phyloP scores from a whole-genome alignment of 2,888 invertebrate genomes.

The Tiliacea citrago region DNA sequence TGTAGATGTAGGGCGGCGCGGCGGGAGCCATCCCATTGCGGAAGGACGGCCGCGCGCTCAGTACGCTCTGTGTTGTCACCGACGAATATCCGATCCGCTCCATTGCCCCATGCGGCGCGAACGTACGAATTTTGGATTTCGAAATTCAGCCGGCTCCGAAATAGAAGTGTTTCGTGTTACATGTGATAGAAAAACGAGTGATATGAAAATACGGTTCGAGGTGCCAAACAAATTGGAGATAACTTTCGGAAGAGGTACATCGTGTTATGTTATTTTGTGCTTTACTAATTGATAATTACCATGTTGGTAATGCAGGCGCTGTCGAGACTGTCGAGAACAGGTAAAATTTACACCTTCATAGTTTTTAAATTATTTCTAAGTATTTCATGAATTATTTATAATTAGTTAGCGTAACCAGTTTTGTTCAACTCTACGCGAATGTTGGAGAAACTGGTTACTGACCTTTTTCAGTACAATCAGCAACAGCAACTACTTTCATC shows the following conservation, averaged over 20 bases:
- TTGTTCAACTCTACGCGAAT: slow-evolving; percentile 40
- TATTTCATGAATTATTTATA: slow-evolving; percentile 38
- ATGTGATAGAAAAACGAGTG: slow-evolving; percentile 77
- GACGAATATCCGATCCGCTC: slow-evolving; percentile 83
- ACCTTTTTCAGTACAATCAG: slow-evolving; percentile 45
- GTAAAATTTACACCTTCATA: slow-evolving; percentile 53
- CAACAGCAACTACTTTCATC: slow-evolving; percentile 25
- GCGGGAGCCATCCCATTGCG: slow-evolving; percentile 88
- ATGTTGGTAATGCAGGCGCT: slow-evolving; percentile 64
- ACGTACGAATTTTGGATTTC: slow-evolving; percentile 65
- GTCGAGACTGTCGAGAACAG: slow-evolving; percentile 57
- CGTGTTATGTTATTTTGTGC: slow-evolving; percentile 72
- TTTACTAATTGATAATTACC: slow-evolving; percentile 49
- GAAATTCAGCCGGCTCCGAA: slow-evolving; percentile 64
- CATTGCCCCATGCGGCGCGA: slow-evolving; percentile 74
- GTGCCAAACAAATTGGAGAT: slow-evolving; percentile 90
- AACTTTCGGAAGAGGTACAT: slow-evolving; percentile 84
- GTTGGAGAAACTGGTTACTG: slow-evolving; percentile 53
- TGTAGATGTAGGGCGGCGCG: slow-evolving; percentile 86
- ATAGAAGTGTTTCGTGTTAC: slow-evolving; percentile 70
- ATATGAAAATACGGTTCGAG: slow-evolving; percentile 89
- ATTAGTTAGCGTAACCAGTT: slow-evolving; percentile 42
- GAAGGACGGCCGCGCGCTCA: slow-evolving; percentile 80
- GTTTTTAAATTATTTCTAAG: slow-evolving; percentile 32
- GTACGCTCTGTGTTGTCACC: slow-evolving; percentile 84